Percentiles rank a stretch among this genome's conserved stretches.
Evolutionary conservation across 2,888 invertebrate species (phyloP).

Genomic region (Thera britannica): DNA sequence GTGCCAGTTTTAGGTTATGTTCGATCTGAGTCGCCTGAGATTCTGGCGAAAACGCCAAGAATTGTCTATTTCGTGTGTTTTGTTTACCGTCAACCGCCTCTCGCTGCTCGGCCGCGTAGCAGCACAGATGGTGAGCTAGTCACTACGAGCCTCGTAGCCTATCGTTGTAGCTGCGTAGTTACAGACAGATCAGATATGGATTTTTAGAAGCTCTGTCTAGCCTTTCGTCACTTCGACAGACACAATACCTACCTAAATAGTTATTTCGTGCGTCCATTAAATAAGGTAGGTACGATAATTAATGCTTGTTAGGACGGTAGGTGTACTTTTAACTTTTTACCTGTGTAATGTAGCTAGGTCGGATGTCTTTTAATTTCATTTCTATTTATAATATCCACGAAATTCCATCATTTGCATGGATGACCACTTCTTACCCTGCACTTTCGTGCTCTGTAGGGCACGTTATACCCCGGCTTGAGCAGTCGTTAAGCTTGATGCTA

Average conservation of each 20-base stretch:
- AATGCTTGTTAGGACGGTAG: too few species aligned
- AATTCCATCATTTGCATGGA: too few species aligned
- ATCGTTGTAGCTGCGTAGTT: slow-evolving; percentile 22
- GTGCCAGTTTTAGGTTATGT: slow-evolving; percentile 80
- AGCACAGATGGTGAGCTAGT: slow-evolving; percentile 13
- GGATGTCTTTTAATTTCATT: too few species aligned
- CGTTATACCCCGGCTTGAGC: too few species aligned
- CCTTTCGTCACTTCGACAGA: slow-evolving; percentile 15
- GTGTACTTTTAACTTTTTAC: too few species aligned
- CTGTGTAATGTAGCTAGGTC: too few species aligned
- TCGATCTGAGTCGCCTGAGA: slow-evolving; percentile 62
- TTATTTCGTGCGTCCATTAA: not conserved
- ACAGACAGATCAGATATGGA: slow-evolving; percentile 16
- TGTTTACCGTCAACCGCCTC: slow-evolving; percentile 65
- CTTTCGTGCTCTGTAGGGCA: too few species aligned
- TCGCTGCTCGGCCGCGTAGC: slow-evolving; percentile 30
- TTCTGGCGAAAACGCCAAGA: slow-evolving; percentile 36
- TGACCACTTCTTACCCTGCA: too few species aligned
- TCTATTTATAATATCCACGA: too few species aligned
- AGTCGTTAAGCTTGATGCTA: too few species aligned
- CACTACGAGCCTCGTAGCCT: slow-evolving; percentile 24
- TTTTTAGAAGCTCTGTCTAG: slow-evolving; percentile 27
- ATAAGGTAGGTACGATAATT: not conserved
- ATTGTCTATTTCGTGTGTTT: slow-evolving; percentile 51
- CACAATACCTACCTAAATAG: too few species aligned